Evolutionary conservation across 2,888 invertebrate species (phyloP), one percentile per base, ranked within the genome.

Genomic region (Caenorhabditis virilis): DNA sequence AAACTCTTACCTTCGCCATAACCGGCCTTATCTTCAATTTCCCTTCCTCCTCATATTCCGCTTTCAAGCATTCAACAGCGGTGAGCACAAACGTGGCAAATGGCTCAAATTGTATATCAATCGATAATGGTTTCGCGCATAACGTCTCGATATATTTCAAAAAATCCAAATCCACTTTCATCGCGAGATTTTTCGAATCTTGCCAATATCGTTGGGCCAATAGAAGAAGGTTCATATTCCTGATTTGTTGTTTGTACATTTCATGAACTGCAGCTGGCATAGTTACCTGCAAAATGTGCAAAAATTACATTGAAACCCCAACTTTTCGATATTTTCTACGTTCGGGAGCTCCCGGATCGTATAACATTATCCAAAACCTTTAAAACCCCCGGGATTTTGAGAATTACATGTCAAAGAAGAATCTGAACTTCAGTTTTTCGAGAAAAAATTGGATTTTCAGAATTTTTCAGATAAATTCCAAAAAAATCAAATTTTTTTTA

Each of bases 161-260:
- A 22, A 64, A 64, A 7, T 45, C 47, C 4, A 33, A 27, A 20
- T 59, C 64, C 9, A 64, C 52, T 3, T 42, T 25, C 2, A 27
- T 26, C 4, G 47, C 35, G 11, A 64, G 42, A 30, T 11, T 27
- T 26, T 64, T 64, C 38, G 51, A 55, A 25, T 64, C 64, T n/a
- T 55, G 53, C 64, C 64, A 64, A 27, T 55, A 59, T 7, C 53
- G 27, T n/a, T 52, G 46, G 7, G 59, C 64, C 3, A 51, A n/a
- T 2, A 59, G 22, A 9, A 59, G 20, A 0, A 33, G 11, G n/a
- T 52, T 26, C 1, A 45, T n/a, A 0, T 26, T 52, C 25, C 48
- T 50, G 1, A 59, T 15, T 43, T 64, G 64, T 2, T 39, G 39
- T 18, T 36, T 23, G n/a, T 30, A 33, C 23, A 48, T 15, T 1